Conservation (phyloP, 2,888 invertebrate genomes). For the Morpho achilles region DNA sequence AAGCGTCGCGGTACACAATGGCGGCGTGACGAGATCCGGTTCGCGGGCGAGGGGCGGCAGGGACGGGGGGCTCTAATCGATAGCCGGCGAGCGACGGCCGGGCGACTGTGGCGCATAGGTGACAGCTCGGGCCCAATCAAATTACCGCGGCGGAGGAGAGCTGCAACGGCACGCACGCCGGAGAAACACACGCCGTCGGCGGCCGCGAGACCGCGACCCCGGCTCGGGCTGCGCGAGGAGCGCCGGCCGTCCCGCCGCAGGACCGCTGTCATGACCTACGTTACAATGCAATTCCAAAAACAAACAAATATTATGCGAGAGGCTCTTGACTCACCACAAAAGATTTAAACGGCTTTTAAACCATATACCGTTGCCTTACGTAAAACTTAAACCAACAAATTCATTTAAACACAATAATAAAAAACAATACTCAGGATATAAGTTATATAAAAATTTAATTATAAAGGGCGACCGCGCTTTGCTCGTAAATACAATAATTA, state of each 20-base stretch:
- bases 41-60: constrained; percentile 70
- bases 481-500: too few species aligned
- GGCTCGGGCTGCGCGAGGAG: constrained; percentile 36
- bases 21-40: constrained; percentile 80
- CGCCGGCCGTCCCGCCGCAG: constrained; percentile 15
- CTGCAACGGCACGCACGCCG: constrained; percentile 66
- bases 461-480: too few species aligned
- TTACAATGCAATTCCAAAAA: constrained; percentile 8
- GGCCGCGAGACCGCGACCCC: constrained; percentile 35
- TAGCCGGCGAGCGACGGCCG: constrained; percentile 78
- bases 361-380: too few species aligned
- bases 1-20: constrained; percentile 79
- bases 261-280: constrained; percentile 6
- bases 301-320: constrained; percentile 1
- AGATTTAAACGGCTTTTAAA: background rate
- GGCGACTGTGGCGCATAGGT: constrained; percentile 78
- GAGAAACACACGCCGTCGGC: constrained; percentile 38
- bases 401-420: too few species aligned
- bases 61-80: constrained; percentile 67
- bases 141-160: constrained; percentile 72
- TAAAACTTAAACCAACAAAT: too few species aligned
- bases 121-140: constrained; percentile 78
- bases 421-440: too few species aligned
- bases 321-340: background rate
- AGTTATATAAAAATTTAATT: too few species aligned